phyloP scores from a whole-genome alignment of 2,797 vertebrate genomes.

The Bradypodion ventrale region DNA sequence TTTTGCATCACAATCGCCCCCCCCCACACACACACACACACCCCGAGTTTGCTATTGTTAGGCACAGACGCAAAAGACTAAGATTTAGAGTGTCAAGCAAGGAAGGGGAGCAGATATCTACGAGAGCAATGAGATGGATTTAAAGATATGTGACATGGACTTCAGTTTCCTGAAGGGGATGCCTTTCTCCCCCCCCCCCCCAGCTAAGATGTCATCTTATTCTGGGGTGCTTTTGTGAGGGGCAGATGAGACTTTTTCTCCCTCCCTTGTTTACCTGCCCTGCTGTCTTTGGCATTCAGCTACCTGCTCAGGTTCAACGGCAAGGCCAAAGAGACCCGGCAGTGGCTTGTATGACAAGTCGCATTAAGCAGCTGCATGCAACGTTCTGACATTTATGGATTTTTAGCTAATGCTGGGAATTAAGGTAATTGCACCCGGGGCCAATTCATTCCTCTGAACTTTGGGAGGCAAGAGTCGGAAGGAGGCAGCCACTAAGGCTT shows the following conservation, averaged over 20 bases:
- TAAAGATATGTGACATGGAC: background rate
- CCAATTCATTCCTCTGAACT: constrained; percentile 54
- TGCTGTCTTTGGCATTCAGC: background rate
- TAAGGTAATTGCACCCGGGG: constrained; percentile 66
- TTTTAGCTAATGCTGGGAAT: constrained; percentile 75
- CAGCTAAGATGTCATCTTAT: background rate
- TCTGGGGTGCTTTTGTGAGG: background rate
- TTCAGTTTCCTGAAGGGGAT: background rate
- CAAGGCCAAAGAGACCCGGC: background rate
- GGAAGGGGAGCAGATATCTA: background rate
- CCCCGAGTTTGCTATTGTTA: background rate
- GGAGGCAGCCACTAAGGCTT: fast-evolving
- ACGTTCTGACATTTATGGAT: constrained; percentile 71
- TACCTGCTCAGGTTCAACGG: background rate
- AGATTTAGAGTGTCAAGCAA: background rate
- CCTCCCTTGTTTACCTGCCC: no score
- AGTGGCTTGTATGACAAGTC: background rate
- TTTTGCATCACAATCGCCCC: background rate
- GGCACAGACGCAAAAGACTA: no score
- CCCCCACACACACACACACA: no score
- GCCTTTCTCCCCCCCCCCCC: background rate
- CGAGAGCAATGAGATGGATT: background rate
- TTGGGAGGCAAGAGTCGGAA: constrained; percentile 32
- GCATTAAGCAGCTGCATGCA: constrained; percentile 31
- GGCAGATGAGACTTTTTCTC: background rate